A percentile compares a stretch with the other conserved stretches of the same genome.
Evolutionary conservation across 2,888 invertebrate species (phyloP).

Genomic region (Agrotis ipsilon): DNA sequence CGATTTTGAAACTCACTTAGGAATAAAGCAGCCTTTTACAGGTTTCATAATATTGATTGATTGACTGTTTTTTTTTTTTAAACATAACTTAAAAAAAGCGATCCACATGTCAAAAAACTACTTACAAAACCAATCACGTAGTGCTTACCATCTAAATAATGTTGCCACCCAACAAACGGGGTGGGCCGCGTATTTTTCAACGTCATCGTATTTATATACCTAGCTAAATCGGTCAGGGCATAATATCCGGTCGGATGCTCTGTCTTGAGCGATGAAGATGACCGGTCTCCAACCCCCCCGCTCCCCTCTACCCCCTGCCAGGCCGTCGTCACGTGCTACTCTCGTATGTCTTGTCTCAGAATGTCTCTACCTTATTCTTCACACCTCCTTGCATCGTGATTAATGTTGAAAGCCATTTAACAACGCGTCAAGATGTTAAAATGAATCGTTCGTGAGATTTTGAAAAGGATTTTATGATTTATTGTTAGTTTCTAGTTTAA

Average conservation of each 20-base stretch:
- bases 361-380: conserved; percentile 59
- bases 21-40: no score
- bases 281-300: conserved; percentile 57
- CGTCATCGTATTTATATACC: conserved; percentile 57
- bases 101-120: neutral
- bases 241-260: conserved; percentile 67
- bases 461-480: conserved; percentile 40
- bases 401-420: conserved; percentile 61
- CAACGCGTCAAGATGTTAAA: conserved; percentile 51
- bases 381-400: conserved; percentile 65
- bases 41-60: no score
- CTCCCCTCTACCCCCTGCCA: conserved; percentile 65
- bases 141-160: conserved; percentile 36
- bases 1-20: no score
- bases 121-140: conserved; percentile 36
- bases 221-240: conserved; percentile 62
- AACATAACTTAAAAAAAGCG: neutral
- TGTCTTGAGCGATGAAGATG: conserved; percentile 78
- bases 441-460: conserved; percentile 40
- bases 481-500: conserved; percentile 42
- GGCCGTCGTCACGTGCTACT: conserved; percentile 61
- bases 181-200: conserved; percentile 54
- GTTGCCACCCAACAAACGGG: conserved; percentile 36
- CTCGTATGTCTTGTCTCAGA: conserved; percentile 67
- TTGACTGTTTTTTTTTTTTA: no score